phyloP scores from a whole-genome alignment of 2,888 invertebrate species.

The Aspidapion aeneum region DNA sequence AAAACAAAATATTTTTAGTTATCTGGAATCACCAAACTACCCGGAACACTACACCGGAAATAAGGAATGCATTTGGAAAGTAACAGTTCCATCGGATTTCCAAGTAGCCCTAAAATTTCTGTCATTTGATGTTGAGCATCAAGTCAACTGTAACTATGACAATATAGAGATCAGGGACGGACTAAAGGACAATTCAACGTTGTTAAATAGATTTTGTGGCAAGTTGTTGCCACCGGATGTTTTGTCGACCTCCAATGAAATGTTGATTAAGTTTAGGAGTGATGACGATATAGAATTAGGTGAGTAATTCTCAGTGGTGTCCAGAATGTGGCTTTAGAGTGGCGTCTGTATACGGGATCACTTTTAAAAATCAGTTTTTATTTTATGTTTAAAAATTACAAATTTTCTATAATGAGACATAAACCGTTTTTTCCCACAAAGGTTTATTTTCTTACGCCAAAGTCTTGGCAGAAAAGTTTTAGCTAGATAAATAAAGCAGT shows the following conservation, averaged over 20 bases:
- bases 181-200: slow-evolving; percentile 66
- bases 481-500: no score
- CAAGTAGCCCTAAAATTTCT: slow-evolving; percentile 87
- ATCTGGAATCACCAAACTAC: slow-evolving; percentile 93
- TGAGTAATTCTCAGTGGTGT: no score
- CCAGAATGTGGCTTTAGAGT: no score
- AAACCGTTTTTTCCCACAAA: no score
- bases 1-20: slow-evolving; percentile 20
- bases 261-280: slow-evolving; percentile 91
- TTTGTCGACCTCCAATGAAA: slow-evolving; percentile 84
- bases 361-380: no score
- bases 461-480: no score
- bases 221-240: slow-evolving; percentile 83
- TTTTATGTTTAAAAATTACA: no score
- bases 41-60: slow-evolving; percentile 94
- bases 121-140: slow-evolving; percentile 96
- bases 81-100: slow-evolving; percentile 83
- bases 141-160: slow-evolving; percentile 96
- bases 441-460: no score
- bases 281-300: slow-evolving; percentile 69
- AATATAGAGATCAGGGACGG: slow-evolving; percentile 93
- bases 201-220: slow-evolving; percentile 59
- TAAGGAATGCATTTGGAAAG: slow-evolving; percentile 92
- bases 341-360: no score
- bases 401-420: no score